phyloP scores from a whole-genome alignment of 2,888 invertebrate genomes.

The Acanthosepion esculentum region DNA sequence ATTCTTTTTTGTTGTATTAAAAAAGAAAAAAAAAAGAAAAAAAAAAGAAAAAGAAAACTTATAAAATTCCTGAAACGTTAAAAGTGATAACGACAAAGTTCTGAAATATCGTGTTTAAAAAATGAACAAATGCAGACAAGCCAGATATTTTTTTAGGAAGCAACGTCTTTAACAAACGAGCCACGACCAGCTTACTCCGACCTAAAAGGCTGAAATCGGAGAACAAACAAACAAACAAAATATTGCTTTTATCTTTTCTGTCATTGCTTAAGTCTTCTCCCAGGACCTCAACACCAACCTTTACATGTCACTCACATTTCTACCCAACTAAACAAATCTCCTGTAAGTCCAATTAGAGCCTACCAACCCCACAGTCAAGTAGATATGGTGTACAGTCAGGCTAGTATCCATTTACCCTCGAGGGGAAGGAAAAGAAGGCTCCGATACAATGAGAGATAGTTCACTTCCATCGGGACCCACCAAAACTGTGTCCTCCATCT shows the following conservation, averaged over 20 bases:
- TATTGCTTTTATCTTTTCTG: background rate
- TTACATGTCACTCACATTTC: background rate
- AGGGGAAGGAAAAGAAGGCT: background rate
- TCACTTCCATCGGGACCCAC: background rate
- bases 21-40: background rate
- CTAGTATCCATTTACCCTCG: background rate
- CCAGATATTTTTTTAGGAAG: background rate
- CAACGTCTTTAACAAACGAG: background rate
- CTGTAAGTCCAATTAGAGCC: background rate
- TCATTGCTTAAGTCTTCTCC: background rate
- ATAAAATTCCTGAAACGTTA: background rate
- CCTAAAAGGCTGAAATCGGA: background rate
- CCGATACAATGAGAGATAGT: background rate
- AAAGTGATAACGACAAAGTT: background rate
- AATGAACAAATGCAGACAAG: no score
- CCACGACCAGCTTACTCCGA: background rate
- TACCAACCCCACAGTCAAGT: background rate
- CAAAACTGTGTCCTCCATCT: background rate
- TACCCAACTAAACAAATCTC: background rate
- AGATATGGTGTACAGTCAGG: background rate
- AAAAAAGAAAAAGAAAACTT: background rate
- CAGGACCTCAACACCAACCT: background rate
- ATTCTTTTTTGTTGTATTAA: no score
- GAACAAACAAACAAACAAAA: background rate
- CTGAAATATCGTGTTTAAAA: background rate